These are phyloP conservation scores for Hemicrepidius hirtus DNA, from an alignment of 2,888 invertebrate genomes.

Conservation along the genomic window DNA sequence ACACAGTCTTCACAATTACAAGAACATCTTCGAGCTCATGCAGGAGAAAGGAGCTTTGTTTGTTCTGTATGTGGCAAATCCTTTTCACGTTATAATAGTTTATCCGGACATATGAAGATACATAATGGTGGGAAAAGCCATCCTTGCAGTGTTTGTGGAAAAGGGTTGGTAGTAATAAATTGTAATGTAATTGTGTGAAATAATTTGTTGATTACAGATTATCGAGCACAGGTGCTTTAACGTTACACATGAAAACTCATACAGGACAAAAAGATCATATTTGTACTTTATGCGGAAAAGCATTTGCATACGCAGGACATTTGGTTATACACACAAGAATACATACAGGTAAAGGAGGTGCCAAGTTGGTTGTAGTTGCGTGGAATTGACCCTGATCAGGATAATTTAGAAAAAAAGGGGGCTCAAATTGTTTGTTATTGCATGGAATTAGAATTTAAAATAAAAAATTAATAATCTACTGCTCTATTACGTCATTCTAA, in stretches of 20 bases:
- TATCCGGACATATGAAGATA: conserved; percentile 54
- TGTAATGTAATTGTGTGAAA: not conserved
- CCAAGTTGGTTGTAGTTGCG: no score
- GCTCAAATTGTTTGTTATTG: no score
- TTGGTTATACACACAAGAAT: conserved; percentile 52
- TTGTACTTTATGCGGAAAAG: conserved; percentile 51
- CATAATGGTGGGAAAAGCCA: conserved; percentile 49
- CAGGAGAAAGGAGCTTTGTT: conserved; percentile 50
- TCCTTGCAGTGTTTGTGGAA: conserved; percentile 51
- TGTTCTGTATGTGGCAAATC: conserved; percentile 52
- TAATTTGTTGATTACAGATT: conserved; percentile 36
- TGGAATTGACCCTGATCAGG: no score
- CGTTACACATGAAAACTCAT: conserved; percentile 53
- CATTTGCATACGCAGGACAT: conserved; percentile 52
- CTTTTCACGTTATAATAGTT: conserved; percentile 53
- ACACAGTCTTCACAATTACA: conserved; percentile 54
- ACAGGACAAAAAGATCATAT: conserved; percentile 53
- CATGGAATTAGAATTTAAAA: no score
- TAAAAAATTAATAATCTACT: no score
- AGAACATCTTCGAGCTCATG: conserved; percentile 54
- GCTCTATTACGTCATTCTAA: not conserved
- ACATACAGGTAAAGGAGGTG: conserved; percentile 51
- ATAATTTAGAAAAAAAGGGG: no score
- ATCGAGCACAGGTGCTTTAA: conserved; percentile 50
- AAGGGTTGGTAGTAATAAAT: conserved; percentile 39